A percentile compares a stretch with the other conserved stretches of the same genome.
phyloP scores from a whole-genome alignment of 2,888 invertebrate genomes.

The Philaethria dido region DNA sequence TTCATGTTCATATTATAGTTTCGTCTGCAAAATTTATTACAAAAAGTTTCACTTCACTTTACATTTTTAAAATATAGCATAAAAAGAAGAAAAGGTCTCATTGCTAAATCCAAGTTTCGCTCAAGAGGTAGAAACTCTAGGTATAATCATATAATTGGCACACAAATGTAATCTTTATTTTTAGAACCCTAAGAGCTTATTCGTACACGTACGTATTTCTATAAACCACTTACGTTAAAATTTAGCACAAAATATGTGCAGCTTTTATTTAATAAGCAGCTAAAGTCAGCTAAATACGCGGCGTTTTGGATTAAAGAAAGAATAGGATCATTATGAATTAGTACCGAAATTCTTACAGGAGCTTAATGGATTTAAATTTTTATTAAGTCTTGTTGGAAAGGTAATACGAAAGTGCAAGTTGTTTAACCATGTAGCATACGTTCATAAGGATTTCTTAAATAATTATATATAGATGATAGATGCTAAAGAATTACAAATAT shows the following conservation, averaged over 20 bases:
- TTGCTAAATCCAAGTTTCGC: slow-evolving; percentile 13
- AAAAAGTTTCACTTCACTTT: background rate
- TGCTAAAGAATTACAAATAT: background rate
- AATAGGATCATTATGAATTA: slow-evolving; percentile 39
- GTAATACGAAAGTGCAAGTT: background rate
- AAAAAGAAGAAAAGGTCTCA: slow-evolving; percentile 14
- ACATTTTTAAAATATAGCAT: slow-evolving; percentile 11
- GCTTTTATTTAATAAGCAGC: slow-evolving; percentile 43
- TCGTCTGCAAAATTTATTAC: background rate
- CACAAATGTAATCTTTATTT: slow-evolving; percentile 37
- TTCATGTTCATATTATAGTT: background rate
- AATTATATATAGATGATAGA: background rate
- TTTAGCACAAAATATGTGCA: slow-evolving; percentile 41
- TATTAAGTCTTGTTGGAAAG: background rate
- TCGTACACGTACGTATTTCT: slow-evolving; percentile 32
- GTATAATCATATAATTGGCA: slow-evolving; percentile 30
- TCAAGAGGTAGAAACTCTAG: slow-evolving; percentile 23
- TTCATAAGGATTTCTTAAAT: background rate
- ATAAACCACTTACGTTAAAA: slow-evolving; percentile 44
- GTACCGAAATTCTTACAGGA: slow-evolving; percentile 36
- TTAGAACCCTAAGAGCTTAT: slow-evolving; percentile 37
- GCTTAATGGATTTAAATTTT: slow-evolving; percentile 28
- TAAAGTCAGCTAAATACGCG: slow-evolving; percentile 39
- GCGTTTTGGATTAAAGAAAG: slow-evolving; percentile 37
- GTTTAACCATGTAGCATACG: background rate